Conservation (phyloP, 2,797 vertebrate species). For the Steatocranus sp. region DNA sequence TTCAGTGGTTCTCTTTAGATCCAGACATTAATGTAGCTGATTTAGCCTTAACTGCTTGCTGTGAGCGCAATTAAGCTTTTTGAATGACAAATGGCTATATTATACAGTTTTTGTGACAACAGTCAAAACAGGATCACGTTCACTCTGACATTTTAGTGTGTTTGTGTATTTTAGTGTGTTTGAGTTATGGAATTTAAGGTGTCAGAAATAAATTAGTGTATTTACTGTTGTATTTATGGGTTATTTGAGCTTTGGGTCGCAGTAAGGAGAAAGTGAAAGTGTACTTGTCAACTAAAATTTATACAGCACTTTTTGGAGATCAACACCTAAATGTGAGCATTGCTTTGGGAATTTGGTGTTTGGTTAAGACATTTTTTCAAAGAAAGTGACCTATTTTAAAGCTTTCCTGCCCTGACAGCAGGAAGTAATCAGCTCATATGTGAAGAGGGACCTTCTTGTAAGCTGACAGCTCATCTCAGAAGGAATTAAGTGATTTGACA, state of each 20-base stretch:
- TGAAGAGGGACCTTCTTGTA: not conserved
- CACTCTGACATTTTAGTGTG: not conserved
- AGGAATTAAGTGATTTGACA: not conserved
- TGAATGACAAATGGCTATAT: not conserved
- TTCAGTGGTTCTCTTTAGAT: not conserved
- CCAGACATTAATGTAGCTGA: not conserved
- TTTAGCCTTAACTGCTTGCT: not conserved
- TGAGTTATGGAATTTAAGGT: not conserved
- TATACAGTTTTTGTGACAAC: not conserved
- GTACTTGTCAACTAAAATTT: not conserved
- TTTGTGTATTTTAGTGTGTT: not conserved
- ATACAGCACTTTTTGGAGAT: not conserved
- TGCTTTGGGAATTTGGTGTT: not conserved
- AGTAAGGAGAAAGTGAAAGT: not conserved
- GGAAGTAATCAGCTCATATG: not conserved
- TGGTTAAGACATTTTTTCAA: not conserved
- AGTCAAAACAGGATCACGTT: rapidly evolving
- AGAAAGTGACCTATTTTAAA: not conserved
- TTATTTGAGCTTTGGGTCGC: not conserved
- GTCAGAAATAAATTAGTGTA: not conserved
- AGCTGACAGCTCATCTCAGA: not conserved
- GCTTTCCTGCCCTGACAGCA: not conserved
- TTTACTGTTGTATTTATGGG: not conserved
- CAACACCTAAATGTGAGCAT: not conserved
- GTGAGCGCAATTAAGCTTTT: not conserved